Evolutionary conservation across 2,113 vertebrate genomes (phyloP).

Genomic region (Pongo abelii): DNA sequence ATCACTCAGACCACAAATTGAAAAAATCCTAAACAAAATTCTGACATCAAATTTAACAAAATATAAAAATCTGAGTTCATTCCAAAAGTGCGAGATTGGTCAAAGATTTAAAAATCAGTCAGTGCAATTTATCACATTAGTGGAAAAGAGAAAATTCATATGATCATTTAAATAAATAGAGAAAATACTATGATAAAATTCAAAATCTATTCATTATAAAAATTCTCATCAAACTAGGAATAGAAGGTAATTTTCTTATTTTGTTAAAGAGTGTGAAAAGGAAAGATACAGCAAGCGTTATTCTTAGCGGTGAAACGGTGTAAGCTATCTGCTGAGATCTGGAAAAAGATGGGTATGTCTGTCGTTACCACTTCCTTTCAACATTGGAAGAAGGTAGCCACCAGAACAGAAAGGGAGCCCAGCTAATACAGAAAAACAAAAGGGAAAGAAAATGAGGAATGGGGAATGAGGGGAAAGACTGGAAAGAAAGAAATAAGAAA

Average conservation of each 20-base stretch:
- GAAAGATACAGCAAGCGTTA: neutral
- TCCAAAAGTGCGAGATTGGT: neutral
- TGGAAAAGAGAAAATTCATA: neutral
- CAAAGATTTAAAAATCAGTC: neutral
- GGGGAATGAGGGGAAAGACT: neutral
- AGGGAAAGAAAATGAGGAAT: neutral
- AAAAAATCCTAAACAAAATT: conserved; percentile 30
- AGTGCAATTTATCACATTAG: neutral
- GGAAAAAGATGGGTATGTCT: neutral
- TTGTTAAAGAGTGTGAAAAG: neutral
- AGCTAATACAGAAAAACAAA: neutral
- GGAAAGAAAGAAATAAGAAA: neutral
- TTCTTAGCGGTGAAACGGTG: neutral
- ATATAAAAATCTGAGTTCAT: conserved; percentile 19
- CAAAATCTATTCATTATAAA: neutral
- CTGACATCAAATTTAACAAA: conserved; percentile 16
- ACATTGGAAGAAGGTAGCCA: neutral
- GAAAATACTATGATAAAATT: conserved; percentile 3
- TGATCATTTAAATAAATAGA: neutral
- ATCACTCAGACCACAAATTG: neutral
- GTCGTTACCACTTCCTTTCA: neutral
- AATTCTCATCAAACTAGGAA: neutral
- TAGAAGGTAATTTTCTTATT: neutral
- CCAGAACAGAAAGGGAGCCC: neutral
- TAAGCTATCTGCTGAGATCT: neutral